Conservation (phyloP, 1,140 invertebrate species). For the Apis florea region DNA sequence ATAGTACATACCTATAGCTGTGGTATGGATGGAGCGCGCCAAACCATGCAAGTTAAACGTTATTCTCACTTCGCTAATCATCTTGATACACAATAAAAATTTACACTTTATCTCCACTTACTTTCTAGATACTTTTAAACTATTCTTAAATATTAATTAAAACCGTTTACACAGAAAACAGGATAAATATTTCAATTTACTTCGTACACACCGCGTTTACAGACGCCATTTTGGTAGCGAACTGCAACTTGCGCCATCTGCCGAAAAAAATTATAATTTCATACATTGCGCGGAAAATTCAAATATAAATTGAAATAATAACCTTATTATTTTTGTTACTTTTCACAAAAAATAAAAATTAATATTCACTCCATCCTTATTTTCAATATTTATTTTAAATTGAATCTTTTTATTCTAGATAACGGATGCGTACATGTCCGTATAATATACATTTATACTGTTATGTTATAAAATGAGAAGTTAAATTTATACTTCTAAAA, state of each 20-base stretch:
- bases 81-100: background rate
- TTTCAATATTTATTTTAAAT: slow-evolving; percentile 19
- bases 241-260: background rate
- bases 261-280: background rate
- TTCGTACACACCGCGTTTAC: background rate
- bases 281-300: background rate
- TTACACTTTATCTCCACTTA: background rate
- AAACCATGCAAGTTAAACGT: background rate
- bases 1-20: background rate
- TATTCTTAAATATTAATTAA: background rate
- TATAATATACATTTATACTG: background rate
- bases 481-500: slow-evolving; percentile 9
- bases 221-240: background rate
- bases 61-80: no score
- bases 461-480: background rate
- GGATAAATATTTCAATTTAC: background rate
- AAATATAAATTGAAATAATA: background rate
- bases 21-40: background rate
- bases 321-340: background rate
- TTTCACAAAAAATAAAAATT: background rate
- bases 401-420: background rate
- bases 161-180: background rate
- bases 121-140: background rate
- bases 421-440: background rate
- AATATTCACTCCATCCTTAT: background rate